phyloP scores from a whole-genome alignment of 2,113 vertebrate genomes.

The Genyomyrus donnyi region DNA sequence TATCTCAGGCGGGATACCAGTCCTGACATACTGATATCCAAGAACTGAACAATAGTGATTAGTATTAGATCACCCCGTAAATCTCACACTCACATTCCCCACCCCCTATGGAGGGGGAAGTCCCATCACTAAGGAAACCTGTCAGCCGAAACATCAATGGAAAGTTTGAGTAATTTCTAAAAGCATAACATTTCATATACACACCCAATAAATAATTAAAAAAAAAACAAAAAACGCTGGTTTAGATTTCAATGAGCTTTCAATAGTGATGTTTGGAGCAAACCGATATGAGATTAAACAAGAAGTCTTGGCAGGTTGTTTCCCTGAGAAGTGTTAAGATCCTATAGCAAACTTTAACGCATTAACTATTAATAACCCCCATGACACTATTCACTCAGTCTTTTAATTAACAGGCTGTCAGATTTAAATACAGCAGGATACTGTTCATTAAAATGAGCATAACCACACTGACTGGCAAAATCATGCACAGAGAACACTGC shows the following conservation, averaged over 20 bases:
- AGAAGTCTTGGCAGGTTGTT: background rate
- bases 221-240: background rate
- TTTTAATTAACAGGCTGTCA: background rate
- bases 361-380: background rate
- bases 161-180: background rate
- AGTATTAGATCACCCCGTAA: too few species aligned
- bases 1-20: background rate
- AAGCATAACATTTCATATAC: background rate
- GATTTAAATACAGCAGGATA: background rate
- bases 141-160: background rate
- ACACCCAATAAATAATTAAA: background rate
- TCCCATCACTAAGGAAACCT: too few species aligned
- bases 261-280: background rate
- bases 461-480: background rate
- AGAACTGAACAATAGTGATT: background rate
- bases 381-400: conserved; percentile 2
- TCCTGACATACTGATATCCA: background rate
- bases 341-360: background rate
- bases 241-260: background rate
- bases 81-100: too few species aligned
- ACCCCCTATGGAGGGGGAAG: too few species aligned
- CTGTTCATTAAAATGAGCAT: background rate
- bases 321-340: background rate
- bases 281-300: background rate
- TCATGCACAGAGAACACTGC: background rate